Conservation (phyloP, 2,797 vertebrate species). For the Octomys mimax region DNA sequence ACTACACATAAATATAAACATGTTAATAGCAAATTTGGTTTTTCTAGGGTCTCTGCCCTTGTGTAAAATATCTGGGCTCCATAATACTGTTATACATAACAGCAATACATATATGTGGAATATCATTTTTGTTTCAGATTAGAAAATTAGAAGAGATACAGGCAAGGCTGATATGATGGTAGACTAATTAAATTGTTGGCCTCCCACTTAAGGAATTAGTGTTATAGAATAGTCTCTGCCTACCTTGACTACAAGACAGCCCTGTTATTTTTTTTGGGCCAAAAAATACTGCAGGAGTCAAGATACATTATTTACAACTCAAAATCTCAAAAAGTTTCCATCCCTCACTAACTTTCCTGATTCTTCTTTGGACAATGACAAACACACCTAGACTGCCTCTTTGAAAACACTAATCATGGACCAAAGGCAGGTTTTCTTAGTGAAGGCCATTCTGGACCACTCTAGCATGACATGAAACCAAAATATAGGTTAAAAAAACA, state of each 20-base stretch:
- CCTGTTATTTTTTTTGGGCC: not conserved
- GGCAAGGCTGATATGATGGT: not conserved
- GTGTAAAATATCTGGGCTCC: not conserved
- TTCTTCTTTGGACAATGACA: not conserved
- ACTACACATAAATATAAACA: not conserved
- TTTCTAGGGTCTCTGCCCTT: not conserved
- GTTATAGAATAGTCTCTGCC: not conserved
- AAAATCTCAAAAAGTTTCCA: not conserved
- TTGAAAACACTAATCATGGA: not conserved
- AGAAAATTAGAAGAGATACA: not conserved
- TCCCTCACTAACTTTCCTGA: not conserved
- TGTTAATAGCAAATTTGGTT: not conserved
- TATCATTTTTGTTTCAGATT: not conserved
- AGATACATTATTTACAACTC: not conserved
- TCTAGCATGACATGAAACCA: not conserved
- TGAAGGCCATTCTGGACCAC: not conserved
- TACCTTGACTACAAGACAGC: not conserved
- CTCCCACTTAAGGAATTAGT: slow-evolving; percentile 23
- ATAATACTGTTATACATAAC: not conserved
- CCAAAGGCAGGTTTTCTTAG: not conserved
- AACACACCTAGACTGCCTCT: not conserved
- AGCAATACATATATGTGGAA: not conserved
- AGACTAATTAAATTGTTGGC: not conserved
- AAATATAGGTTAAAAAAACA: not conserved
- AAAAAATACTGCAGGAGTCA: not conserved